A percentile compares a stretch with the other conserved stretches of the same genome.
Evolutionary conservation across 2,888 invertebrate genomes (phyloP).

Genomic region (Epinotia nisella): DNA sequence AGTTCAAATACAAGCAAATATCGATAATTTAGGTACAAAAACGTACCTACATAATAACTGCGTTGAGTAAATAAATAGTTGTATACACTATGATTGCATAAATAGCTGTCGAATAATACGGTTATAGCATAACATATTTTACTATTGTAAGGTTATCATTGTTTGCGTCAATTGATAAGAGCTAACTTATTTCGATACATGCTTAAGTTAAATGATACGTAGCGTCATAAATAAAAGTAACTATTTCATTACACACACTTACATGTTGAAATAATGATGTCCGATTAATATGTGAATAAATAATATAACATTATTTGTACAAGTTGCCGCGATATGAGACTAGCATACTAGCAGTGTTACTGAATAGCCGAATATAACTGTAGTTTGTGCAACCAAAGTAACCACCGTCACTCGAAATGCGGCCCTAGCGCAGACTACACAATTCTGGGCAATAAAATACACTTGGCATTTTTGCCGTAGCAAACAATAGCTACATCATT

Average conservation of each 20-base stretch:
- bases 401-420: conserved; percentile 30
- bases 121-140: conserved; percentile 51
- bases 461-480: conserved; percentile 58
- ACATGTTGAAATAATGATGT: conserved; percentile 53
- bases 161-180: conserved; percentile 58
- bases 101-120: conserved; percentile 35
- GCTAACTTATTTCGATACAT: conserved; percentile 47
- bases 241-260: conserved; percentile 56
- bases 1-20: conserved; percentile 29
- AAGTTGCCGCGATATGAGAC: conserved; percentile 76
- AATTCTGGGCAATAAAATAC: conserved; percentile 58
- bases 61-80: conserved; percentile 52
- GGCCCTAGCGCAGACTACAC: conserved; percentile 57
- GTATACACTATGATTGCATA: conserved; percentile 41
- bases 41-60: conserved; percentile 35
- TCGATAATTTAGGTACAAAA: conserved; percentile 29
- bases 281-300: conserved; percentile 71
- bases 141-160: conserved; percentile 55
- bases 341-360: conserved; percentile 62
- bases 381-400: conserved; percentile 40
- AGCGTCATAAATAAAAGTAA: conserved; percentile 59
- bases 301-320: conserved; percentile 60
- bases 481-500: conserved; percentile 56
- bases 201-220: conserved; percentile 63
- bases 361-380: conserved; percentile 21